phyloP scores from a whole-genome alignment of 2,888 invertebrate genomes.

The Silvanus unidentatus region DNA sequence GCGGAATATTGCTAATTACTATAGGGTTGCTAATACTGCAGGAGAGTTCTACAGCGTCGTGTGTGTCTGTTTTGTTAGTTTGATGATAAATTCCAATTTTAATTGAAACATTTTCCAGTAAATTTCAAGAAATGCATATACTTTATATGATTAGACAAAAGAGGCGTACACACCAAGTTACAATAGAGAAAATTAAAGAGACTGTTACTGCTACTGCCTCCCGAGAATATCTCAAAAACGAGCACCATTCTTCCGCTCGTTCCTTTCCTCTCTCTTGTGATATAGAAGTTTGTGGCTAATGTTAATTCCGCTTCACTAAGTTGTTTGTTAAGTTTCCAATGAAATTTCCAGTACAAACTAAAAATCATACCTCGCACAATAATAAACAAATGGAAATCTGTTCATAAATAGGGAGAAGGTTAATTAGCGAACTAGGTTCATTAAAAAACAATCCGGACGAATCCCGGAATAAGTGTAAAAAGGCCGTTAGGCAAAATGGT shows the following conservation, averaged over 20 bases:
- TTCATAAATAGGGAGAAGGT: too few relatives aligned
- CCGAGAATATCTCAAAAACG: conserved; percentile 17
- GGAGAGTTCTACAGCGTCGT: too few relatives aligned
- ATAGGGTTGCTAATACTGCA: too few relatives aligned
- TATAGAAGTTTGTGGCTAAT: conserved; percentile 21
- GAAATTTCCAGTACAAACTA: conserved; percentile 13
- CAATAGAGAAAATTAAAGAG: conserved; percentile 23
- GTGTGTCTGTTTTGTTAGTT: too few relatives aligned
- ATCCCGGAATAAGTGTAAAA: too few relatives aligned
- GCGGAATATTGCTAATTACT: too few relatives aligned
- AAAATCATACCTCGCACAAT: too few relatives aligned
- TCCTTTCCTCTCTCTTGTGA: conserved; percentile 12
- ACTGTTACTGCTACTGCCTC: conserved; percentile 3
- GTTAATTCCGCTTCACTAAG: conserved; percentile 19
- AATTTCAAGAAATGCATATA: conserved; percentile 14
- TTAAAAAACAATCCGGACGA: too few relatives aligned
- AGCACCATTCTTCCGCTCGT: conserved; percentile 5
- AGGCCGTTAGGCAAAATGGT: conserved; percentile 4
- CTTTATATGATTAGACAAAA: conserved; percentile 20
- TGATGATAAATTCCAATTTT: too few relatives aligned
- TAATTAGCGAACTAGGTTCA: too few relatives aligned
- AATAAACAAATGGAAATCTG: too few relatives aligned
- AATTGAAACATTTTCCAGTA: conserved; percentile 11
- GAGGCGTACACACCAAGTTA: conserved; percentile 10
- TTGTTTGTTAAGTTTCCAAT: conserved; percentile 21